Percentiles rank a stretch among this genome's conserved stretches.
Conservation (phyloP, 2,888 invertebrate species). For the Nymphalis polychloros region DNA sequence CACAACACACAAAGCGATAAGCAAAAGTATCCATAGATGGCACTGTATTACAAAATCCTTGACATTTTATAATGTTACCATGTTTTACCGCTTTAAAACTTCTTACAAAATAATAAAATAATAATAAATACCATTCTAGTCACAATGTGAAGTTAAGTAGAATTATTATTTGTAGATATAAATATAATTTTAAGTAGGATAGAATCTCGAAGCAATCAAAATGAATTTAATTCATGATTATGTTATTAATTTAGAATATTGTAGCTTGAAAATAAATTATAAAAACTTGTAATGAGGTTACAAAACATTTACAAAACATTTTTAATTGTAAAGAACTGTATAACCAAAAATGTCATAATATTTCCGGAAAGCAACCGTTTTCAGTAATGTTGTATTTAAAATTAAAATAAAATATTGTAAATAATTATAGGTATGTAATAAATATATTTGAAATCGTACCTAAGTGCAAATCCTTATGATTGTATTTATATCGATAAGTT, state of each 20-base stretch:
- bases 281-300: background rate
- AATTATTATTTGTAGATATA: constrained; percentile 34
- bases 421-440: background rate
- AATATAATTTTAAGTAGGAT: constrained; percentile 30
- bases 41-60: constrained; percentile 21
- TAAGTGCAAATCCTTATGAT: background rate
- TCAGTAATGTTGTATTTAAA: background rate
- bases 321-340: too few relatives aligned
- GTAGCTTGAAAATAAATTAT: background rate
- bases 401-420: background rate
- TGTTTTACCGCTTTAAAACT: constrained; percentile 15
- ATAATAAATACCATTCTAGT: constrained; percentile 23
- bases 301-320: too few relatives aligned
- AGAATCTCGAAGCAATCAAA: constrained; percentile 48
- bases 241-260: constrained; percentile 14
- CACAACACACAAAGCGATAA: constrained; percentile 31
- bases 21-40: constrained; percentile 35
- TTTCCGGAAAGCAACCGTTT: background rate
- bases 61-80: constrained; percentile 23
- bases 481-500: background rate
- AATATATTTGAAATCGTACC: background rate
- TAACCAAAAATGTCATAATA: too few relatives aligned
- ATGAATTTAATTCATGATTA: constrained; percentile 54
- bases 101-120: background rate
- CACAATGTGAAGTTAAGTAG: constrained; percentile 28